Evolutionary conservation across 2,797 vertebrate genomes (phyloP).

Genomic region (Sphaeramia orbicularis): DNA sequence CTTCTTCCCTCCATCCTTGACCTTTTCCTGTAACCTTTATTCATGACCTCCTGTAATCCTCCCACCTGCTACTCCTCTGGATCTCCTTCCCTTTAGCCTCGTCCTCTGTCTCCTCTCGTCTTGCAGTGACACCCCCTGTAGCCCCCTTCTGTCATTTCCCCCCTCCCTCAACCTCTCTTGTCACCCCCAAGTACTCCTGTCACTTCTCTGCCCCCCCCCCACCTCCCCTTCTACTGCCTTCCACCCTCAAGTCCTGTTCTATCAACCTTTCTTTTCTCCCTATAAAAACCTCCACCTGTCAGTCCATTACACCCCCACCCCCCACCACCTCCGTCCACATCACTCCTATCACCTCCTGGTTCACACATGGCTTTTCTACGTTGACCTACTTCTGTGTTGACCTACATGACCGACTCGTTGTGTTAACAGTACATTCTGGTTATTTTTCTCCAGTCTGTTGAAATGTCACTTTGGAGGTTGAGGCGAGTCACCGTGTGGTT

Average conservation of each 20-base stretch:
- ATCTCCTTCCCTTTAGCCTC: slow-evolving; percentile 17
- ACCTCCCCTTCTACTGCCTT: slow-evolving; percentile 31
- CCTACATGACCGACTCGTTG: too few species aligned
- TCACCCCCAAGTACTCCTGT: slow-evolving; percentile 55
- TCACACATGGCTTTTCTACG: slow-evolving; percentile 32
- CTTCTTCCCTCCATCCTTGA: neutral
- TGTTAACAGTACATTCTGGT: slow-evolving; percentile 33
- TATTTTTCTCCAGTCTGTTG: slow-evolving; percentile 6
- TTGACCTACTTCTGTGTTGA: slow-evolving; percentile 69
- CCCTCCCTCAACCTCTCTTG: slow-evolving; percentile 37
- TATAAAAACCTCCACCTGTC: slow-evolving; percentile 49
- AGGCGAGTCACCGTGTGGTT: too few species aligned
- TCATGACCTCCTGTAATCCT: slow-evolving; percentile 57
- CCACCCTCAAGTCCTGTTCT: slow-evolving; percentile 50
- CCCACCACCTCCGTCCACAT: too few species aligned
- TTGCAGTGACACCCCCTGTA: too few species aligned
- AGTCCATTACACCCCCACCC: slow-evolving; percentile 41
- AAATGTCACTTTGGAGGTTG: too few species aligned
- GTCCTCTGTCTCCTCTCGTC: too few species aligned
- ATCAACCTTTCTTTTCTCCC: slow-evolving; percentile 42
- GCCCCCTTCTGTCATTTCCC: slow-evolving; percentile 58
- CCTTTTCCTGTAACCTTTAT: slow-evolving; percentile 58
- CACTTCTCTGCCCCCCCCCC: slow-evolving; percentile 55
- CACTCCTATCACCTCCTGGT: slow-evolving; percentile 44
- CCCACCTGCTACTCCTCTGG: slow-evolving; percentile 51